Conservation (phyloP, 2,888 invertebrate species). For the Drosophila putrida region DNA sequence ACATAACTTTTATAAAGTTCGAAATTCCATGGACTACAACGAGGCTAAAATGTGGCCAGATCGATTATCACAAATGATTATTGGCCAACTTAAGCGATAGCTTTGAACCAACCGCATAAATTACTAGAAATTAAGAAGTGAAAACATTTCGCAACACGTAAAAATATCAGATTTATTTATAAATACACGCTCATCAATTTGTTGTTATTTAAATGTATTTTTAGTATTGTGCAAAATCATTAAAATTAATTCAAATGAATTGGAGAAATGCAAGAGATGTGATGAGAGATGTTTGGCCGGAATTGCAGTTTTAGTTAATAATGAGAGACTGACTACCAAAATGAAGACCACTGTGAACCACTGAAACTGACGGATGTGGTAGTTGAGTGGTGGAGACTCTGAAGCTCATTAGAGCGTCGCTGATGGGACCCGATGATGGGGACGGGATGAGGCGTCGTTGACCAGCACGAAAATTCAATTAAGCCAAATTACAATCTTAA, state of each 20-base stretch:
- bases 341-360: slow-evolving; percentile 1
- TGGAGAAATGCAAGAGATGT: slow-evolving; percentile 43
- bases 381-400: slow-evolving; percentile 1
- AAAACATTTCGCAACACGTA: slow-evolving; percentile 33
- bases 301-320: slow-evolving; percentile 48
- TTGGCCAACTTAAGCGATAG: slow-evolving; percentile 6
- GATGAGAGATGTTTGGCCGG: slow-evolving; percentile 5
- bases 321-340: slow-evolving; percentile 23
- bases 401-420: slow-evolving; percentile 45
- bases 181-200: not conserved
- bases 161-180: slow-evolving; percentile 15
- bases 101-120: slow-evolving; percentile 18
- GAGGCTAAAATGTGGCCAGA: slow-evolving; percentile 19
- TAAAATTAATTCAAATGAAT: slow-evolving; percentile 56
- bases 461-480: slow-evolving; percentile 79
- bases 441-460: slow-evolving; percentile 54
- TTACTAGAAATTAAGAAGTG: slow-evolving; percentile 31
- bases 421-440: slow-evolving; percentile 49
- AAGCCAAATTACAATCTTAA: slow-evolving; percentile 75
- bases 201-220: slow-evolving; percentile 23
- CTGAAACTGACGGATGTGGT: slow-evolving; percentile 49
- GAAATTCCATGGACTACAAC: slow-evolving; percentile 17
- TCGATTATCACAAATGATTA: slow-evolving; percentile 22
- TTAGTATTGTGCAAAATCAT: slow-evolving; percentile 46
- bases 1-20: not conserved